Percentiles rank a stretch among this genome's conserved stretches.
Evolutionary conservation across 2,113 vertebrate genomes (phyloP).

Genomic region (Alligator sinensis): DNA sequence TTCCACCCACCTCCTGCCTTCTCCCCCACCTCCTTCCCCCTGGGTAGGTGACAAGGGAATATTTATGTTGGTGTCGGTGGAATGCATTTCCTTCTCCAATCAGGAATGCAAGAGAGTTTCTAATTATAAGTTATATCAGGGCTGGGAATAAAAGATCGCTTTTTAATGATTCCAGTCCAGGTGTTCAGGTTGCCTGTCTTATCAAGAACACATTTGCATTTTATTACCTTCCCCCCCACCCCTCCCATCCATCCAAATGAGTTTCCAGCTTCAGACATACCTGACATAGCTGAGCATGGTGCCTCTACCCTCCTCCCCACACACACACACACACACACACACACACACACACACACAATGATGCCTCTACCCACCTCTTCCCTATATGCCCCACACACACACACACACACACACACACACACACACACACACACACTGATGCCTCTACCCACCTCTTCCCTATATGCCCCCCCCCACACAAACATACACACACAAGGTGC

Average conservation of each 20-base stretch:
- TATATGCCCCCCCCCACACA: too few species aligned
- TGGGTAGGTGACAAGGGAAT: slow-evolving; percentile 54
- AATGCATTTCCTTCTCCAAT: slow-evolving; percentile 68
- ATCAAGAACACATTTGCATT: slow-evolving; percentile 73
- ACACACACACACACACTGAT: background rate
- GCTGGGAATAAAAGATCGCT: slow-evolving; percentile 70
- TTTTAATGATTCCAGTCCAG: slow-evolving; percentile 72
- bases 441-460: too few species aligned
- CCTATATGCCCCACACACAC: too few species aligned
- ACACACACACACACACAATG: too few species aligned
- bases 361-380: background rate
- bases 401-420: too few species aligned
- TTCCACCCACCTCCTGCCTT: background rate
- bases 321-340: background rate
- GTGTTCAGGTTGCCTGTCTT: slow-evolving; percentile 68
- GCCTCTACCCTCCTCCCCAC: slow-evolving; percentile 44
- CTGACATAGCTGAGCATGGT: slow-evolving; percentile 63
- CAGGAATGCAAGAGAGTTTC: slow-evolving; percentile 61
- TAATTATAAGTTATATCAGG: slow-evolving; percentile 74
- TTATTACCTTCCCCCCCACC: slow-evolving; percentile 57
- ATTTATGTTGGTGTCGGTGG: slow-evolving; percentile 59
- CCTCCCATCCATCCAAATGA: slow-evolving; percentile 30
- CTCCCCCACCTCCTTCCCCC: background rate
- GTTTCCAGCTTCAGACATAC: slow-evolving; percentile 70
- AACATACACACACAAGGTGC: too few species aligned